A percentile compares a stretch with the other conserved stretches of the same genome.
Conservation (phyloP, 1,140 invertebrate species). For the Drosophila cardini region DNA sequence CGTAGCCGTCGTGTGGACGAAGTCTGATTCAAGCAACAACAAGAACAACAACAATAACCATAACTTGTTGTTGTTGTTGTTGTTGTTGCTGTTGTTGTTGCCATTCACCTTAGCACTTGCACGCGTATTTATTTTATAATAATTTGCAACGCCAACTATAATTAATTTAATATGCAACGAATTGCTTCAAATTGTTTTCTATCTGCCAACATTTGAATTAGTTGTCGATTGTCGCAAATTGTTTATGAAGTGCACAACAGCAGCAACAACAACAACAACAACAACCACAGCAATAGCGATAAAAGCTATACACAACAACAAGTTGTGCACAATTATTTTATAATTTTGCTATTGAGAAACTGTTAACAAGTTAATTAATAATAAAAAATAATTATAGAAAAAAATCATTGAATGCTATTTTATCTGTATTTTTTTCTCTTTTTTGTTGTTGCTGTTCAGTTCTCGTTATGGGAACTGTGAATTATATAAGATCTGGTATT, state of each 20-base stretch:
- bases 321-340: constrained; percentile 60
- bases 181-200: constrained; percentile 39
- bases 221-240: constrained; percentile 70
- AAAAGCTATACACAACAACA: constrained; percentile 29
- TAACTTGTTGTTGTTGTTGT: constrained; percentile 10
- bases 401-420: constrained; percentile 19
- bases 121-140: constrained; percentile 70
- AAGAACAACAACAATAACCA: background rate
- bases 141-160: constrained; percentile 48
- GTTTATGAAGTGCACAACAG: constrained; percentile 72
- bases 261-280: constrained; percentile 40
- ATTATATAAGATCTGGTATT: constrained; percentile 46
- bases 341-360: constrained; percentile 74
- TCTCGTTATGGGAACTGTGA: constrained; percentile 25
- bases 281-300: constrained; percentile 35
- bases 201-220: constrained; percentile 49
- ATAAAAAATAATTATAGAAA: constrained; percentile 38
- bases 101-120: constrained; percentile 71
- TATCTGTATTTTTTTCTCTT: background rate
- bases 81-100: constrained; percentile 41
- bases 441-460: constrained; percentile 7
- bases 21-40: background rate
- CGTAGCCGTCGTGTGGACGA: constrained; percentile 63
- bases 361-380: constrained; percentile 81
- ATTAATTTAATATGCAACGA: constrained; percentile 69